A percentile compares a stretch with the other conserved stretches of the same genome.
phyloP scores from a whole-genome alignment of 2,797 vertebrate species.

The Parotocinclus haroldoi region DNA sequence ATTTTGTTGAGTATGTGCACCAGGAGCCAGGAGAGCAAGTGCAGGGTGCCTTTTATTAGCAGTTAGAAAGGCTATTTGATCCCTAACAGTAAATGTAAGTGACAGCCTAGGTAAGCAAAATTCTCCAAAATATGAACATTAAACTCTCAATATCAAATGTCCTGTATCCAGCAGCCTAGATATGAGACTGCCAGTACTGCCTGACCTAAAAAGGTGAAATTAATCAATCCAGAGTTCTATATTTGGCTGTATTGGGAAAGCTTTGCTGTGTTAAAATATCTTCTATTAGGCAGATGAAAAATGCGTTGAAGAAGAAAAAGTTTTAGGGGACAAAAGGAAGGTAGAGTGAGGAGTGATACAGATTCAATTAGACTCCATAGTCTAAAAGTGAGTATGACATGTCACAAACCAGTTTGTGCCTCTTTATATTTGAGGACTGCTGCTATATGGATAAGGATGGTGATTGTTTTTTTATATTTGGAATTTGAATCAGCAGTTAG shows the following conservation, averaged over 20 bases:
- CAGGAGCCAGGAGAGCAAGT: too few species aligned
- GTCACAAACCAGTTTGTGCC: too few species aligned
- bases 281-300: background rate
- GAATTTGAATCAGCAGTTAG: too few species aligned
- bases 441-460: too few species aligned
- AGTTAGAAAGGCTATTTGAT: too few species aligned
- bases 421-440: too few species aligned
- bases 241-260: slow-evolving; percentile 7
- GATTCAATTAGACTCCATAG: background rate
- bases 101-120: too few species aligned
- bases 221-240: slow-evolving; percentile 31
- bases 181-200: slow-evolving; percentile 17
- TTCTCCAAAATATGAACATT: background rate
- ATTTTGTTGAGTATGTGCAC: too few species aligned
- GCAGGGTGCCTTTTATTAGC: too few species aligned
- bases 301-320: background rate
- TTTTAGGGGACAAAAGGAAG: background rate
- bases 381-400: background rate
- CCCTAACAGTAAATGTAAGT: too few species aligned
- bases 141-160: slow-evolving; percentile 14
- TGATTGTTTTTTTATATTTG: too few species aligned
- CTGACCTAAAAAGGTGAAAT: slow-evolving; percentile 28
- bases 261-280: slow-evolving; percentile 5
- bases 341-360: background rate
- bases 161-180: slow-evolving; percentile 11